Base-by-base conservation (phyloP, 2,888 invertebrate genomes). In the Tanaodytes sp. region DNA sequence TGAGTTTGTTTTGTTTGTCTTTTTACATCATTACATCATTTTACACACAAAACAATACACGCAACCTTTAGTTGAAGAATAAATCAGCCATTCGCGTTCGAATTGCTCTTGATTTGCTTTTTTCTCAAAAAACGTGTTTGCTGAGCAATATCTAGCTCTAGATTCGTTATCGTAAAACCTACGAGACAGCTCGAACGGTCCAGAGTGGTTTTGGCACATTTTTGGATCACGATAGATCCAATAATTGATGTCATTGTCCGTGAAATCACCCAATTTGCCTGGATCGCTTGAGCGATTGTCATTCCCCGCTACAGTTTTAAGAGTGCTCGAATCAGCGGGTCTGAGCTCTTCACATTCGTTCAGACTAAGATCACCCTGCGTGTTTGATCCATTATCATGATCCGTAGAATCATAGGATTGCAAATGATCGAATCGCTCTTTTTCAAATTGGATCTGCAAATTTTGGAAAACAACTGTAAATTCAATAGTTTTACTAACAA, bases 21-120 rank as follows among this genome's bases (percentile, higher is more conserved):
- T 36, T 46, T 14, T 36, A n/a, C n/a, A n/a, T n/a, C n/a, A n/a
- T n/a, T n/a, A n/a, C n/a, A 72, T 51, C n/a, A 72, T 20, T 42
- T 72, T 71, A 46, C 71, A 67, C 12, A 48, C 51, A 27, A 71
- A 70, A 39, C 63, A 71, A 15, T 66, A 62, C 1, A 70, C 61
- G 14, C 14, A 12, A 8, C 70, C 72, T 14, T 18, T 66, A 16
- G 66, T 39, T 37, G 67, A 59, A 55, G 70, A 72, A 59, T 72
- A 72, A 15, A 71, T n/a, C 14, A 70, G 48, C 72, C 72, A 72
- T n/a, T 71, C 51, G 9, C 54, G 42, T 9, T 39, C 43, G 39
- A 43, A 51, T 45, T 46, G 51, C 58, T 72, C 65, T 2, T 37
- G 63, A 62, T 72, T 70, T 4, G 43, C 27, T 23, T 51, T 52